phyloP scores from a whole-genome alignment of 2,888 invertebrate species.

The Phaedon cochleariae region DNA sequence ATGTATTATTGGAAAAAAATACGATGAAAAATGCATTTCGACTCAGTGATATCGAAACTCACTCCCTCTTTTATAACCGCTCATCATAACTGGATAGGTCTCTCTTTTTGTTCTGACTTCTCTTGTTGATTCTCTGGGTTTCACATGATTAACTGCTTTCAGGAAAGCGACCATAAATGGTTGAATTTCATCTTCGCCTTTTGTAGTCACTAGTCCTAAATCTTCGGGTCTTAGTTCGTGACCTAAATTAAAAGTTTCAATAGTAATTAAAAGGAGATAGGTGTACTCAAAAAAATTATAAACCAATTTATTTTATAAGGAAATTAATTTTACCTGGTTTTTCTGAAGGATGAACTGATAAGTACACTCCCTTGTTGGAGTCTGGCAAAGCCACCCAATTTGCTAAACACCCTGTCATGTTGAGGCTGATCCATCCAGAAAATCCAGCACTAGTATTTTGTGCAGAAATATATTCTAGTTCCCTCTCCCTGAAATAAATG shows the following conservation, averaged over 20 bases:
- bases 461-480: conserved; percentile 77
- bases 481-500: conserved; percentile 71
- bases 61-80: conserved; percentile 21
- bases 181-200: conserved; percentile 82
- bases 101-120: conserved; percentile 66
- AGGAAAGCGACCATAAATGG: conserved; percentile 94
- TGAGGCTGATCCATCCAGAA: conserved; percentile 88
- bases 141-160: conserved; percentile 68
- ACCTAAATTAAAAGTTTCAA: conserved; percentile 63
- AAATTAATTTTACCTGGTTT: conserved; percentile 76
- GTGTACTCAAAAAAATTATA: too few relatives aligned
- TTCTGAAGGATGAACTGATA: conserved; percentile 78
- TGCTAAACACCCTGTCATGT: conserved; percentile 79
- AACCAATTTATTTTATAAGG: too few relatives aligned
- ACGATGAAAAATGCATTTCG: too few relatives aligned
- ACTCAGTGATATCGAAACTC: neutral
- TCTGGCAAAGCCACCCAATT: conserved; percentile 83
- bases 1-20: too few relatives aligned
- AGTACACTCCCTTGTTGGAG: conserved; percentile 85
- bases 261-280: too few relatives aligned
- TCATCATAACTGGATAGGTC: conserved; percentile 51
- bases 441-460: conserved; percentile 79
- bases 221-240: conserved; percentile 86
- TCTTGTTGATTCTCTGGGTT: conserved; percentile 67
- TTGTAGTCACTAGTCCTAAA: conserved; percentile 81